Evolutionary conservation across 2,888 invertebrate species (phyloP).

Genomic region (Nymphalis c-album): DNA sequence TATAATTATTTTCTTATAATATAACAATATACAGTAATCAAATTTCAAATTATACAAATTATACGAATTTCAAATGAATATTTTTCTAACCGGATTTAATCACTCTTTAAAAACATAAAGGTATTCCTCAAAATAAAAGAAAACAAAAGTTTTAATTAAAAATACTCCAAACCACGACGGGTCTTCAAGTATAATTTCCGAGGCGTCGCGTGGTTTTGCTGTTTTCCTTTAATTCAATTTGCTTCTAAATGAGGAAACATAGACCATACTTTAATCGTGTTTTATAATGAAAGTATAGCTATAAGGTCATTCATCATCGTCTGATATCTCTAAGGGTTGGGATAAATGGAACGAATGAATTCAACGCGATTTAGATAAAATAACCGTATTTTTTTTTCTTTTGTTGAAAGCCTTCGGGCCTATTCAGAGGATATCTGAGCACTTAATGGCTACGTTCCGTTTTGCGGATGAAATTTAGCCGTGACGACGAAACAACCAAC

Average conservation of each 20-base stretch:
- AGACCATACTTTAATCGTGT: neutral
- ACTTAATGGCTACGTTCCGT: conserved; percentile 4
- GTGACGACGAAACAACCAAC: no score
- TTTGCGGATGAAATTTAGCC: neutral
- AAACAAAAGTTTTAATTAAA: conserved; percentile 8
- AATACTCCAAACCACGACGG: conserved; percentile 2
- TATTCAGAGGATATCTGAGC: conserved; percentile 11
- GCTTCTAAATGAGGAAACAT: neutral
- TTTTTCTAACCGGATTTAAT: conserved; percentile 3
- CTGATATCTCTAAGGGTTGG: neutral
- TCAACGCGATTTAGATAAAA: neutral
- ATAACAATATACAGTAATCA: no score
- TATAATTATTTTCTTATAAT: no score
- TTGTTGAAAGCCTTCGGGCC: conserved; percentile 3
- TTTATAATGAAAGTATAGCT: neutral
- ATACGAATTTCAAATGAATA: conserved; percentile 5
- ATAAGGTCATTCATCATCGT: conserved; percentile 6
- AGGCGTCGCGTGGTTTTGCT: neutral
- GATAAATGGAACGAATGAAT: conserved; percentile 1
- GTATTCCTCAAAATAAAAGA: neutral
- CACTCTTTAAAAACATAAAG: neutral
- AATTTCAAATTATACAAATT: conserved; percentile 12
- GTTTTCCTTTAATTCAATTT: conserved; percentile 2
- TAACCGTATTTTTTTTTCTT: conserved; percentile 20
- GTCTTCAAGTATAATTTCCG: neutral